phyloP scores from a whole-genome alignment of 2,888 invertebrate species.

The Drosophila subquinaria region DNA sequence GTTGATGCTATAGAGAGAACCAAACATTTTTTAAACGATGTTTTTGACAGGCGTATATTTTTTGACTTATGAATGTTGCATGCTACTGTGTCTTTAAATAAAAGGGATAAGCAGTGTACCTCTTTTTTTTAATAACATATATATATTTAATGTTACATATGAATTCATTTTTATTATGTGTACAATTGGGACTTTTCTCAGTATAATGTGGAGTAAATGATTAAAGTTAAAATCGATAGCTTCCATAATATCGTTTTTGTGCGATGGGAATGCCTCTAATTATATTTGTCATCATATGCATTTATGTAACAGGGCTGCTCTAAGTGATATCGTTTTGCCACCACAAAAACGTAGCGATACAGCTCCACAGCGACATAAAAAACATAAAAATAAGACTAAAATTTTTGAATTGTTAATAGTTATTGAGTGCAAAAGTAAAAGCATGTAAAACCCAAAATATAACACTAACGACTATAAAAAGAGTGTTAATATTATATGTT shows the following conservation, averaged over 20 bases:
- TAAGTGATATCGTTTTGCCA: conserved; percentile 28
- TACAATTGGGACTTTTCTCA: too few species aligned
- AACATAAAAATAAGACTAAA: conserved; percentile 53
- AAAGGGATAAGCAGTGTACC: neutral
- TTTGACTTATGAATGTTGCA: too few species aligned
- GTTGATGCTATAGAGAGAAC: too few species aligned
- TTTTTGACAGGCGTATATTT: too few species aligned
- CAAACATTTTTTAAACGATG: too few species aligned
- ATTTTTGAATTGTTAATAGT: conserved; percentile 41
- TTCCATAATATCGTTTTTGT: neutral
- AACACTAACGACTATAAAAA: neutral
- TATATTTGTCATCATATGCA: neutral
- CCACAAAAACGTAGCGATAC: conserved; percentile 52
- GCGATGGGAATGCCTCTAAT: conserved; percentile 10
- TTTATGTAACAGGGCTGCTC: conserved; percentile 20
- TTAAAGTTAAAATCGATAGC: neutral
- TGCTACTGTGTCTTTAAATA: too few species aligned
- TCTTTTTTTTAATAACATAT: neutral
- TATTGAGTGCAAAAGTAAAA: conserved; percentile 30
- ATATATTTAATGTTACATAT: neutral
- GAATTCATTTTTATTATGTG: too few species aligned
- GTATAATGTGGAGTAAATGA: too few species aligned
- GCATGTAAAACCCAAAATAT: conserved; percentile 10
- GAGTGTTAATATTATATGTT: conserved; percentile 10
- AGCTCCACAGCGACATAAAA: conserved; percentile 58